phyloP scores from a whole-genome alignment of 2,113 vertebrate species.

The cat (Felis catus) region DNA sequence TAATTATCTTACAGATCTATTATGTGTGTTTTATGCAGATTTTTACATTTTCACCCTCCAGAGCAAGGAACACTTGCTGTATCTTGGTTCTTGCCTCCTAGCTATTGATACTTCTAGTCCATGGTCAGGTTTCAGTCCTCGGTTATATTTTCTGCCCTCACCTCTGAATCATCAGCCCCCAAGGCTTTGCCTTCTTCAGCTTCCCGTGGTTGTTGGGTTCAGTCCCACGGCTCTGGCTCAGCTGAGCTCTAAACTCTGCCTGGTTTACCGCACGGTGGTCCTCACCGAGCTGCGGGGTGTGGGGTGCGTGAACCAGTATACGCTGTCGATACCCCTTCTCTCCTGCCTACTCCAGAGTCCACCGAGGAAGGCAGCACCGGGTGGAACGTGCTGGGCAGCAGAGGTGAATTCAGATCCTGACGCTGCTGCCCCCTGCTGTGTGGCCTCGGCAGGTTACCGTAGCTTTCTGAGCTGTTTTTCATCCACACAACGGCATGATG shows the following conservation, averaged over 20 bases:
- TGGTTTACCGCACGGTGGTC: not conserved
- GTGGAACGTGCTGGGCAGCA: accelerated
- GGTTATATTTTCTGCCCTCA: not conserved
- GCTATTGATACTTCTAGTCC: not conserved
- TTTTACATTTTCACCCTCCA: not conserved
- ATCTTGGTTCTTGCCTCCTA: not conserved
- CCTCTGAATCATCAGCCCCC: not conserved
- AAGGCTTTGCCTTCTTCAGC: not conserved
- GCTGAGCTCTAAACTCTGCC: not conserved
- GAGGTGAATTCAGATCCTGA: no score
- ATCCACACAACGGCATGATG: not conserved
- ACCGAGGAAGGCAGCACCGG: not conserved
- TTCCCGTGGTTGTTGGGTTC: not conserved
- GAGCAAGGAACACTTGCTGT: not conserved
- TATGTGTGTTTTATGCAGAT: not conserved
- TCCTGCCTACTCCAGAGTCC: not conserved
- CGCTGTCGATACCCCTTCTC: accelerated
- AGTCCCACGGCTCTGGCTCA: not conserved
- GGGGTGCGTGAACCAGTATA: not conserved
- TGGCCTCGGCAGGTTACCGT: not conserved
- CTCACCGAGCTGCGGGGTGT: not conserved
- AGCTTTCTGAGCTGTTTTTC: not conserved
- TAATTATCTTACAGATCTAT: not conserved
- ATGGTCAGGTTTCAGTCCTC: not conserved
- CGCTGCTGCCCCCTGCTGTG: accelerated